Evolutionary conservation across 2,797 vertebrate genomes (phyloP).

Genomic region (Eulemur mongoz): DNA sequence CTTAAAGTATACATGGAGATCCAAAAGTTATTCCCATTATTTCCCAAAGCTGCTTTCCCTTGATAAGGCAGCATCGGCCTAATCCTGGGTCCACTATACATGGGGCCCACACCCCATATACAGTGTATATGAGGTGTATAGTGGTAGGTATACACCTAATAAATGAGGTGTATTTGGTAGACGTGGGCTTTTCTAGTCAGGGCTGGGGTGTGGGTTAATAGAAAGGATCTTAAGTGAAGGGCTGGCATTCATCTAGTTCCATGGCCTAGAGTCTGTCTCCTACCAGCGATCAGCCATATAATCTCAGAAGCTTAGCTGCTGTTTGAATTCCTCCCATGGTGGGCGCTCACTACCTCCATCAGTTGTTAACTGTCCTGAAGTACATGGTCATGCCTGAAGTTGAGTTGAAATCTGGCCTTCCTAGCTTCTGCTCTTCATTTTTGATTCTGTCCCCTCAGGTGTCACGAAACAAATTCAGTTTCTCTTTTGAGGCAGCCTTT

Average conservation of each 20-base stretch:
- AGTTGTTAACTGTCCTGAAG: not conserved
- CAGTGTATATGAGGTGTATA: too few species aligned
- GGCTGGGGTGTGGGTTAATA: not conserved
- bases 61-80: not conserved
- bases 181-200: not conserved
- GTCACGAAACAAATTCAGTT: not conserved
- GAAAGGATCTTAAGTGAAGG: not conserved
- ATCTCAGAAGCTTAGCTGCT: not conserved
- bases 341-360: not conserved
- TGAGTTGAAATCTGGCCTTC: not conserved
- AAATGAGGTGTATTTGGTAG: not conserved
- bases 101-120: too few species aligned
- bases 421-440: not conserved
- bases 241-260: not conserved
- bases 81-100: not conserved
- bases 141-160: not conserved
- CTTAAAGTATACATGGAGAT: not conserved
- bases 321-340: not conserved
- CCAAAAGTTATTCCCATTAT: not conserved
- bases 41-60: not conserved
- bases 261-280: not conserved
- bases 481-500: not conserved
- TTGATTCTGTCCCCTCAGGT: not conserved
- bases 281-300: not conserved
- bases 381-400: not conserved